A percentile compares a stretch with the other conserved stretches of the same genome.
These are phyloP conservation scores for Orthochromis indermauri DNA, from an alignment of 2,113 vertebrate genomes.

Conservation along the genomic window DNA sequence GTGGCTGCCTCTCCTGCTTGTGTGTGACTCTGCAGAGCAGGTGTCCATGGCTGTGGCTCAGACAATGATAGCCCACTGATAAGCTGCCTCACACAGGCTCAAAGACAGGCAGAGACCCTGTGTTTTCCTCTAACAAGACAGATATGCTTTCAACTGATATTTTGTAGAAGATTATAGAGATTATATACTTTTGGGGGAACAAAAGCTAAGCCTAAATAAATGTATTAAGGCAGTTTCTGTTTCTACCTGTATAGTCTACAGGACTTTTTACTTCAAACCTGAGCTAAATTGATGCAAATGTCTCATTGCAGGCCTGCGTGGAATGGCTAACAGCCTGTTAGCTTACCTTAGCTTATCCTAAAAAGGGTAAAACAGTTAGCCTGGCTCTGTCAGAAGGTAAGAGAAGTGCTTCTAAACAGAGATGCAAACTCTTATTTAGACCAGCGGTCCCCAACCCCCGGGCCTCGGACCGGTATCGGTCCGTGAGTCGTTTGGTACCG, in stretches of 20 bases:
- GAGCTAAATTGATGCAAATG: neutral
- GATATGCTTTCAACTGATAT: slow-evolving; percentile 4
- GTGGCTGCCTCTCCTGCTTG: slow-evolving; percentile 38
- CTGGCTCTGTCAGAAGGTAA: neutral
- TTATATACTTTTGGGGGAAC: neutral
- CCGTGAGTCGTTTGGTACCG: too few species aligned
- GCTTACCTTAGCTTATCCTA: neutral
- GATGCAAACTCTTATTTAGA: too few species aligned
- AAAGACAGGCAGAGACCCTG: neutral
- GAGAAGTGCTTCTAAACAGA: neutral
- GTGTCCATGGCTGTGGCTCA: slow-evolving; percentile 57
- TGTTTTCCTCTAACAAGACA: slow-evolving; percentile 5
- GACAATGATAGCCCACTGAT: slow-evolving; percentile 62
- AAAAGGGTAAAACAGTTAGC: neutral
- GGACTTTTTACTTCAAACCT: neutral
- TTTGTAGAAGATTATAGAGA: neutral
- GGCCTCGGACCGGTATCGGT: too few species aligned
- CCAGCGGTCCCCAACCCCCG: too few species aligned
- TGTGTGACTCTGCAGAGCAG: slow-evolving; percentile 59
- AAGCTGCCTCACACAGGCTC: slow-evolving; percentile 32
- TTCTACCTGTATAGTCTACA: neutral
- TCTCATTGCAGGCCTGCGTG: neutral
- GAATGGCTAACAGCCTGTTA: neutral
- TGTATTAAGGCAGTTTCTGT: neutral
- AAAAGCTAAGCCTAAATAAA: neutral